phyloP scores from a whole-genome alignment of 2,113 vertebrate species.

The Nestor notabilis region DNA sequence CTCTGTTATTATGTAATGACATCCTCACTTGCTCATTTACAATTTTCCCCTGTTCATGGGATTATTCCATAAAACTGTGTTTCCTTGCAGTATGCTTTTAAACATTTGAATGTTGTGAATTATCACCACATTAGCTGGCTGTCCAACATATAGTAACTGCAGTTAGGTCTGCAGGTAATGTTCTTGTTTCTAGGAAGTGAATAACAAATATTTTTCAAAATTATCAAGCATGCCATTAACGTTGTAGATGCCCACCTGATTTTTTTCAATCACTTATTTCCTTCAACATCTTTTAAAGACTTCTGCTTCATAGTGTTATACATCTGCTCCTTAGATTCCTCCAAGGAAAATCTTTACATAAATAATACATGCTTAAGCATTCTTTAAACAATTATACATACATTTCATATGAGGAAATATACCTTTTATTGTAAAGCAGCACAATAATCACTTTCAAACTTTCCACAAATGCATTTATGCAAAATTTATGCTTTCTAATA shows the following conservation, averaged over 20 bases:
- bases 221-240: background rate
- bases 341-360: background rate
- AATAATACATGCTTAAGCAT: background rate
- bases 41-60: background rate
- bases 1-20: background rate
- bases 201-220: constrained; percentile 49
- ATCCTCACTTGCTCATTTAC: background rate
- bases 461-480: background rate
- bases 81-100: background rate
- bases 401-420: background rate
- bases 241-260: background rate
- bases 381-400: background rate
- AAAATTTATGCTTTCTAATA: background rate
- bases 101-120: background rate
- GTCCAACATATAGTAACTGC: background rate
- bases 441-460: background rate
- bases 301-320: background rate
- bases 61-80: background rate
- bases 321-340: background rate
- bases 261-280: background rate
- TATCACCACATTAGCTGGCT: background rate
- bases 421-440: background rate
- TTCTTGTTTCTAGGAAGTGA: background rate
- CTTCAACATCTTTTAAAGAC: background rate
- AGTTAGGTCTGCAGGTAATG: background rate